phyloP scores from a whole-genome alignment of 2,113 vertebrate species.

The Caretta caretta region DNA sequence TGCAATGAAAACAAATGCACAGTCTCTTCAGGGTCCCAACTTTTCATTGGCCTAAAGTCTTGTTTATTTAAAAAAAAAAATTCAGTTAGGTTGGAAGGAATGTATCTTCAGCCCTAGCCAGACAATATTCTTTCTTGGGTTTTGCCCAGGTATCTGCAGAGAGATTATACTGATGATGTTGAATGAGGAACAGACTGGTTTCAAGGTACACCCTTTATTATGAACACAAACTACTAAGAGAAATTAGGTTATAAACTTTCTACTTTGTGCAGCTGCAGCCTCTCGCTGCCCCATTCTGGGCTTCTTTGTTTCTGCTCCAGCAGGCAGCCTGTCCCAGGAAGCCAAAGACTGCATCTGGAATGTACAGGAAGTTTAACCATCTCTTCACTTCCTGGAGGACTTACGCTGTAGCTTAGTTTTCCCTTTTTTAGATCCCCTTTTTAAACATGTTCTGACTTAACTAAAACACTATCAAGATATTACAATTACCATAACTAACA shows the following conservation, averaged over 20 bases:
- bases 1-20: constrained; percentile 20
- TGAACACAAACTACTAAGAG: background rate
- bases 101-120: constrained; percentile 65
- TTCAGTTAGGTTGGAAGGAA: constrained; percentile 49
- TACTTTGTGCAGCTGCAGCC: background rate
- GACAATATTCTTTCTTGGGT: constrained; percentile 59
- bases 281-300: background rate
- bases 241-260: background rate
- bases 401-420: background rate
- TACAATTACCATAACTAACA: background rate
- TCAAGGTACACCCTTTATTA: background rate
- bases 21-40: constrained; percentile 28
- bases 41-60: constrained; percentile 63
- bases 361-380: background rate
- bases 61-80: background rate
- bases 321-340: background rate
- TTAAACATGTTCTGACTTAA: background rate
- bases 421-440: too few relatives aligned
- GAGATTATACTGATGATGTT: constrained; percentile 61
- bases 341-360: background rate
- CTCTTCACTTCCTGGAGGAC: background rate
- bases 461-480: too few relatives aligned
- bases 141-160: constrained; percentile 67
- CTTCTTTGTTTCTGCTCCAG: background rate
- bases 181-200: constrained; percentile 62